Conservation (phyloP, 2,888 invertebrate species). For the Hipparchia semele region DNA sequence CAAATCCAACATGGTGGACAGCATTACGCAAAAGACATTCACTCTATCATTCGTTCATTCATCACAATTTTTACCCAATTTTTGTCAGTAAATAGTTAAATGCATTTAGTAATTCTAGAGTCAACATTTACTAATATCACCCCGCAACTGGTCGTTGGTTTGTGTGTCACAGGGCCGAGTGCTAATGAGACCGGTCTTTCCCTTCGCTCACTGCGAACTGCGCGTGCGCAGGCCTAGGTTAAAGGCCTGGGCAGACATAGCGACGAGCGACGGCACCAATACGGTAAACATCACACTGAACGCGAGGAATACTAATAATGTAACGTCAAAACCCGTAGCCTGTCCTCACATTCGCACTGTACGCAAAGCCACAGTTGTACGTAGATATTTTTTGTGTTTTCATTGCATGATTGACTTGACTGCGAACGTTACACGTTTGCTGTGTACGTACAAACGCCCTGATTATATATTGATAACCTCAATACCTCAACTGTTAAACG, state of each 20-base stretch:
- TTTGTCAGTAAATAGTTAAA: conserved; percentile 9
- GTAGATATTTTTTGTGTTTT: too few relatives aligned
- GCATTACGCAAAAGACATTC: background rate
- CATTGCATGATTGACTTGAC: too few relatives aligned
- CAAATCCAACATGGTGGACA: too few relatives aligned
- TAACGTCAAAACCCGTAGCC: too few relatives aligned
- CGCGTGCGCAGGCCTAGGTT: conserved; percentile 5
- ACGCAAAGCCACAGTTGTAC: too few relatives aligned
- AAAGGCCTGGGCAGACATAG: background rate
- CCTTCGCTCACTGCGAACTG: background rate
- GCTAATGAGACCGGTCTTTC: conserved; percentile 49
- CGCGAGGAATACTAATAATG: too few relatives aligned
- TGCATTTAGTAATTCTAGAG: conserved; percentile 1
- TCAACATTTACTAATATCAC: conserved; percentile 18
- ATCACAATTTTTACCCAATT: background rate
- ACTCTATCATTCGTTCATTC: background rate
- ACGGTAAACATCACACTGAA: background rate
- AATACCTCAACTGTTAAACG: too few relatives aligned
- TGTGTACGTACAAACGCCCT: too few relatives aligned
- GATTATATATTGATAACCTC: too few relatives aligned
- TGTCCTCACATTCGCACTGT: too few relatives aligned
- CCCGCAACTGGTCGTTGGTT: conserved; percentile 38
- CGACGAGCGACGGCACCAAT: background rate
- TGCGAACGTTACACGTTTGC: too few relatives aligned
- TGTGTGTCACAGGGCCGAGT: conserved; percentile 55